Evolutionary conservation across 1,140 invertebrate species (phyloP), one percentile per base, ranked within the genome.

Genomic region (Macrosteles quadrilineatus): DNA sequence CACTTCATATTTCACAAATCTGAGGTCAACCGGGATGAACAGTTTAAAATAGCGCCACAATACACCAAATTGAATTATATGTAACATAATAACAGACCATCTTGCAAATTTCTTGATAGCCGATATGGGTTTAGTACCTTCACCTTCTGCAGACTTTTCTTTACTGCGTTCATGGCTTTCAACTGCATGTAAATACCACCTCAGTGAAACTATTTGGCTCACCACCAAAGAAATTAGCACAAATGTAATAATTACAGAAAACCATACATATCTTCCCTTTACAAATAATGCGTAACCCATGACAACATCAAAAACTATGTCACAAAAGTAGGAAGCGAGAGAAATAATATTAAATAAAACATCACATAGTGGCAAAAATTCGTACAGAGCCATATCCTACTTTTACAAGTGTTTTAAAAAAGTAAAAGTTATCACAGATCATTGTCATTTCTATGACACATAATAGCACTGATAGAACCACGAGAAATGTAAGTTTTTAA

Each of bases 331-430:
- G 1, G 90, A 91, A n/a, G 91, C 91, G 59, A 96, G 82, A 12
- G 93, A 95, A 71, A 95, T 93, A 78, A 96, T 91, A 80, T 95
- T 95, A 83, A 96, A 96, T 6, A 95, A 83, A 43, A 94, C 89
- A 83, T 95, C 93, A 83, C 93, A 95, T 72, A 95, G 84, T 70
- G 91, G 91, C 78, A 94, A 83, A 79, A 94, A 93, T 84, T 94
- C 75, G 72, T 76, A 69, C 30, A 75, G 72, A 59, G 71, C 69
- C 70, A 73, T 71, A 45, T 66, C 55, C 55, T 29, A 30, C 11
- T 27, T 59, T 59, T 59, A 25, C 12, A 59, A 30, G 9, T 27
- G 23, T 59, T 25, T 25, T 59, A 27, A 30, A 59, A 11, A 11
- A 9, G 6, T 27, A 2, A 2, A 9, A 59, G n/a, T 59, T 59